Percentiles rank a stretch among this genome's conserved stretches.
Evolutionary conservation across 2,113 vertebrate species (phyloP).

Genomic region (Anthoscopus minutus): DNA sequence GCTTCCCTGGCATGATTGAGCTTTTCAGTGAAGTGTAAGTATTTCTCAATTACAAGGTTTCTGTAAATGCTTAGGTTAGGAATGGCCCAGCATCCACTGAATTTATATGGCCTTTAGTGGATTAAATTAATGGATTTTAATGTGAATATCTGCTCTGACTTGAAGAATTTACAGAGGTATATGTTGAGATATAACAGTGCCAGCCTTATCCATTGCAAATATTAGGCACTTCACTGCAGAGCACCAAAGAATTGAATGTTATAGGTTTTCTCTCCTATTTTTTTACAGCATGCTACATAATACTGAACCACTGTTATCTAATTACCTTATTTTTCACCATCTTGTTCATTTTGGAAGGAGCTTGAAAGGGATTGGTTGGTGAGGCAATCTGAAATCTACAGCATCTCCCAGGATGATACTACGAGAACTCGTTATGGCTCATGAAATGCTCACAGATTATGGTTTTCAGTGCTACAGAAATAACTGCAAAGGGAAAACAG

Average conservation of each 20-base stretch:
- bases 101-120: neutral
- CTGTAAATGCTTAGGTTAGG: neutral
- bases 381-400: neutral
- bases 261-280: neutral
- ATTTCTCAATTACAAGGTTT: neutral
- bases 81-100: neutral
- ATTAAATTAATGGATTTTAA: neutral
- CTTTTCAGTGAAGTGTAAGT: neutral
- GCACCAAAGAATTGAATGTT: neutral
- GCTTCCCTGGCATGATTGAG: neutral
- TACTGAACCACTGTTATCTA: neutral
- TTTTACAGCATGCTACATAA: neutral
- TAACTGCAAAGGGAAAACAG: neutral
- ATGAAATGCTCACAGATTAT: neutral
- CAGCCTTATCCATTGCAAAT: neutral
- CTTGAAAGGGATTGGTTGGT: neutral
- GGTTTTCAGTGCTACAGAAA: neutral
- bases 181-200: neutral
- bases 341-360: constrained; percentile 3
- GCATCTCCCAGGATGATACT: neutral
- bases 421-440: neutral
- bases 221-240: neutral
- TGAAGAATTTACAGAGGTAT: neutral
- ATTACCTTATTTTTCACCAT: constrained; percentile 6
- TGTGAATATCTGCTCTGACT: neutral